phyloP scores from a whole-genome alignment of 2,888 invertebrate genomes.

The Caradrina clavipalpis region DNA sequence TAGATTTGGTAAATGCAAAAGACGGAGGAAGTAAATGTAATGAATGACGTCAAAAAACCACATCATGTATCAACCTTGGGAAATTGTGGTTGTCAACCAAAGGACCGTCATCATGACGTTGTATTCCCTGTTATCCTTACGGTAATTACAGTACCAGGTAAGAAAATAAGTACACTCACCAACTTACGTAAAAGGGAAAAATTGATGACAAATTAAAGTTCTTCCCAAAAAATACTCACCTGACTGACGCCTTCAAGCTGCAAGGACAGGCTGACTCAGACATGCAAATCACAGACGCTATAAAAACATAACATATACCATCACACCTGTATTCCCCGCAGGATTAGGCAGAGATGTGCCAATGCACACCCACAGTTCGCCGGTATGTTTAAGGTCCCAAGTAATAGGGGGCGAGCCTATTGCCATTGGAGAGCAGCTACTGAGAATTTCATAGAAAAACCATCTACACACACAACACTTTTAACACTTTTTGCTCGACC shows the following conservation, averaged over 20 bases:
- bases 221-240: neutral
- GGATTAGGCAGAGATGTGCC: no score
- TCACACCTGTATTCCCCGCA: no score
- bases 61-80: conserved; percentile 1
- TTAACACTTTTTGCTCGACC: no score
- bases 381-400: no score
- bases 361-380: no score
- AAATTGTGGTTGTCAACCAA: conserved; percentile 7
- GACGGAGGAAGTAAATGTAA: neutral
- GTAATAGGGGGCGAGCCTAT: no score
- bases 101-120: conserved; percentile 10
- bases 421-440: no score
- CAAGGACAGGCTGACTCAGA: conserved; percentile 21
- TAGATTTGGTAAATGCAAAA: neutral
- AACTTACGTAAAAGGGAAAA: conserved; percentile 9
- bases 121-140: neutral
- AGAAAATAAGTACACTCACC: neutral
- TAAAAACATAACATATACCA: no score
- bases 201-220: neutral
- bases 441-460: no score
- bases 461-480: no score
- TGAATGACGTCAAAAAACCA: neutral
- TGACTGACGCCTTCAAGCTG: neutral
- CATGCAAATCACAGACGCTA: no score
- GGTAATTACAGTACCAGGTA: conserved; percentile 17